These are phyloP conservation scores for Drosophila lini DNA, from an alignment of 1,140 invertebrate species.

Conservation along the genomic window DNA sequence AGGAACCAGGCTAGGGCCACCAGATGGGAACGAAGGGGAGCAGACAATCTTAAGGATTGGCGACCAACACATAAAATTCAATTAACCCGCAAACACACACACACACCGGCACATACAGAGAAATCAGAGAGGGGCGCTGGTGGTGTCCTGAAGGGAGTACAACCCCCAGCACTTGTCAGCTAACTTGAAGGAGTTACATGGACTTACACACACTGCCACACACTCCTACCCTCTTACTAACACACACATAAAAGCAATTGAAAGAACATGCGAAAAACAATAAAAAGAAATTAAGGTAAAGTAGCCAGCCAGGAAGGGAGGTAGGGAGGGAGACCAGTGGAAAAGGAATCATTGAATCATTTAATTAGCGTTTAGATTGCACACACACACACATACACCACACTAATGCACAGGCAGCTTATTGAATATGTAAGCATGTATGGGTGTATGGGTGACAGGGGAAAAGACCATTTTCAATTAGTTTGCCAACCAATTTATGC, in stretches of 20 bases:
- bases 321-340: constrained; percentile 1
- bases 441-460: constrained; percentile 21
- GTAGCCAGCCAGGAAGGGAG: constrained; percentile 42
- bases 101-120: neutral
- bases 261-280: constrained; percentile 80
- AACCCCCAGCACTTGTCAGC: constrained; percentile 50
- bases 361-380: constrained; percentile 83
- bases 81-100: constrained; percentile 69
- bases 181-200: constrained; percentile 70
- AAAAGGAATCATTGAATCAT: constrained; percentile 80
- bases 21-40: neutral
- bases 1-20: constrained; percentile 6
- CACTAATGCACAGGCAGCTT: constrained; percentile 41
- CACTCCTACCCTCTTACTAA: constrained; percentile 1
- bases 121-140: neutral
- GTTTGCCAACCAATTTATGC: constrained; percentile 78
- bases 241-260: constrained; percentile 69
- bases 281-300: constrained; percentile 82
- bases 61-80: constrained; percentile 80
- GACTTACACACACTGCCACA: constrained; percentile 28
- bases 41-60: constrained; percentile 64
- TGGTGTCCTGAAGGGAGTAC: constrained; percentile 13
- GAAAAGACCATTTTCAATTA: constrained; percentile 76
- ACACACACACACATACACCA: constrained; percentile 22
- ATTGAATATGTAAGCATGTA: constrained; percentile 57